Conservation (phyloP, 2,888 invertebrate genomes). For the Choreutis nemorana region DNA sequence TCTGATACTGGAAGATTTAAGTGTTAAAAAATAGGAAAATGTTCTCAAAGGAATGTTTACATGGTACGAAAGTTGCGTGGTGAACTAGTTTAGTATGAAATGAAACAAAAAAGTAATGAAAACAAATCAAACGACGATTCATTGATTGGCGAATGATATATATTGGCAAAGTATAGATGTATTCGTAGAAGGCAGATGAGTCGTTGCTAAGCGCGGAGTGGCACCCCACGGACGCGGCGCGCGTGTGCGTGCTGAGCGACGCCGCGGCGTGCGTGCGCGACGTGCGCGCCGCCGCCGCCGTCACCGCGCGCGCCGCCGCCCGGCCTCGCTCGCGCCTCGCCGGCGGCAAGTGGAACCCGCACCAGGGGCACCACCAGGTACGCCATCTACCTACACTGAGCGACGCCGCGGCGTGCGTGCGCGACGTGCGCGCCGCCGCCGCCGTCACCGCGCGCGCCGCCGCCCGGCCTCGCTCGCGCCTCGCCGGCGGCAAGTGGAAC, state of each 20-base stretch:
- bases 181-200: conserved; percentile 61
- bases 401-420: conserved; percentile 20
- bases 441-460: conserved; percentile 57
- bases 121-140: too few species aligned
- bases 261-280: conserved; percentile 82
- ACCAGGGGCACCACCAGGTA: conserved; percentile 83
- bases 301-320: conserved; percentile 60
- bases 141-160: too few species aligned
- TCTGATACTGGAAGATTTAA: too few species aligned
- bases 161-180: too few species aligned
- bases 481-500: conserved; percentile 92
- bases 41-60: too few species aligned
- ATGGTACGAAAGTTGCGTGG: too few species aligned
- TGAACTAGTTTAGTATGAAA: too few species aligned
- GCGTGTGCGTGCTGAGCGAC: conserved; percentile 78
- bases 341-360: conserved; percentile 94
- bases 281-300: conserved; percentile 61
- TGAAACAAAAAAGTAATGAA: too few species aligned
- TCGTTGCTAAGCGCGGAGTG: conserved; percentile 86
- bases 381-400: neutral
- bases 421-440: conserved; percentile 72
- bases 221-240: conserved; percentile 81
- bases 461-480: conserved; percentile 78
- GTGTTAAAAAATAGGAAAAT: too few species aligned
- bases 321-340: conserved; percentile 82